These are phyloP conservation scores for Apostichopus leukothele DNA, from an alignment of 53 echinoderm and acorn worm genomes.

Conservation along the genomic window DNA sequence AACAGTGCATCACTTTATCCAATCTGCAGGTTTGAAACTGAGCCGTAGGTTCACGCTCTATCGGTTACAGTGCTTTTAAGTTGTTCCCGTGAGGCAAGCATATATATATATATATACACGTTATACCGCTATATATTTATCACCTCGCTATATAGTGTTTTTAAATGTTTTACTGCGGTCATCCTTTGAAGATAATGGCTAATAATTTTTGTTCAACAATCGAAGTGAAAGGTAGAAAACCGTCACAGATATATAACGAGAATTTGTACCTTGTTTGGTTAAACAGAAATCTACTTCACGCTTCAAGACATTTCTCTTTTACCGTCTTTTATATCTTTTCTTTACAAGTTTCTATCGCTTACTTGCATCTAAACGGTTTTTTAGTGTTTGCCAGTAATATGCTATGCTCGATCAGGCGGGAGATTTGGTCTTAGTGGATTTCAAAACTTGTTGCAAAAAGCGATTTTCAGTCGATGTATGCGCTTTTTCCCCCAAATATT, in stretches of 20 bases:
- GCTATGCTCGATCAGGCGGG: constrained; percentile 22
- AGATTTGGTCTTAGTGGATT: constrained; percentile 15
- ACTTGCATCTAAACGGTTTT: constrained; percentile 38
- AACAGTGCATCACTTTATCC: background rate
- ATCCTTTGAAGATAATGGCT: constrained; percentile 46
- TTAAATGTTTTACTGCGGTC: constrained; percentile 41
- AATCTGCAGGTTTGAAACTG: constrained; percentile 31
- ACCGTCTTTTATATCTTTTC: background rate
- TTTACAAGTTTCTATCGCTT: background rate
- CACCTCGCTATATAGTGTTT: background rate
- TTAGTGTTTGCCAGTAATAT: constrained; percentile 42
- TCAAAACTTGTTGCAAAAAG: constrained; percentile 37
- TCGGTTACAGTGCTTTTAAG: constrained; percentile 18
- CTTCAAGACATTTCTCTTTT: constrained; percentile 6
- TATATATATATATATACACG: too few species aligned
- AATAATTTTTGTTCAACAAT: constrained; percentile 43
- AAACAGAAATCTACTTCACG: constrained; percentile 38
- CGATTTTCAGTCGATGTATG: background rate
- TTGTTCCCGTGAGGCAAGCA: constrained; percentile 34
- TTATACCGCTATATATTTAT: background rate
- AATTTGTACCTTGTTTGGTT: constrained; percentile 36
- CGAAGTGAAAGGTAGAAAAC: background rate
- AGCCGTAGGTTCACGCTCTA: background rate
- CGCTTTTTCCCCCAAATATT: background rate
- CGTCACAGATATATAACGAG: constrained; percentile 36